Percentiles rank a stretch among this genome's conserved stretches.
Evolutionary conservation across 2,113 vertebrate species (phyloP).

Genomic region (Trichomycterus rosablanca): DNA sequence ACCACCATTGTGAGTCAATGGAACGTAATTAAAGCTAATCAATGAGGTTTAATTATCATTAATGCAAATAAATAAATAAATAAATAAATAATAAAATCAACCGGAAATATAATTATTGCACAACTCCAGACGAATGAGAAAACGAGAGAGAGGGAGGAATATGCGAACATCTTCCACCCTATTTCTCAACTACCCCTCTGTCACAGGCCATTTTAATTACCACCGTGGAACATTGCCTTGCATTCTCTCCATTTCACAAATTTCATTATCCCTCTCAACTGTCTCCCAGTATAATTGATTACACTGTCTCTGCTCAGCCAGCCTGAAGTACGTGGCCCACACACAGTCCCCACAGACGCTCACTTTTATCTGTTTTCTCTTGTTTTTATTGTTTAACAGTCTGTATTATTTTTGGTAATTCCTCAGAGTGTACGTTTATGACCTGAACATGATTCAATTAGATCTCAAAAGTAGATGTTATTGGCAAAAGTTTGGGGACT

Average conservation of each 20-base stretch:
- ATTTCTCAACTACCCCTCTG: conserved; percentile 26
- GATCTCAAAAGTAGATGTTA: no score
- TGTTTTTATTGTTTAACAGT: background rate
- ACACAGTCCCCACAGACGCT: background rate
- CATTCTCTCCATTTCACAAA: conserved; percentile 22
- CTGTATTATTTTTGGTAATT: background rate
- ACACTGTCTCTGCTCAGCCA: conserved; percentile 17
- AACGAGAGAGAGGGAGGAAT: conserved; percentile 1
- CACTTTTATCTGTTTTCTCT: background rate
- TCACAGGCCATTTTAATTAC: conserved; percentile 40
- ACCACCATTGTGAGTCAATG: conserved; percentile 40
- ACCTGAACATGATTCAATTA: no score
- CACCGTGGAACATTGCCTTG: conserved; percentile 1
- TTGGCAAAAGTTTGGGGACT: no score
- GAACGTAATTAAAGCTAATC: conserved; percentile 51
- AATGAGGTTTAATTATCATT: conserved; percentile 56
- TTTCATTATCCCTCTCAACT: conserved; percentile 28
- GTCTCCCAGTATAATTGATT: conserved; percentile 37
- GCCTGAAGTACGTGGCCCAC: conserved; percentile 2
- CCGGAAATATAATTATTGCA: conserved; percentile 37
- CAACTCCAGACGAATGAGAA: conserved; percentile 22
- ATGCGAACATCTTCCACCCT: conserved; percentile 21
- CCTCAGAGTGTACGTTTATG: background rate
- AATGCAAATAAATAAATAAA: conserved; percentile 28
- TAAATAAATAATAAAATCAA: no score